Evolutionary conservation across 2,113 vertebrate genomes (phyloP).

Genomic region (Herpetotheres cachinnans): DNA sequence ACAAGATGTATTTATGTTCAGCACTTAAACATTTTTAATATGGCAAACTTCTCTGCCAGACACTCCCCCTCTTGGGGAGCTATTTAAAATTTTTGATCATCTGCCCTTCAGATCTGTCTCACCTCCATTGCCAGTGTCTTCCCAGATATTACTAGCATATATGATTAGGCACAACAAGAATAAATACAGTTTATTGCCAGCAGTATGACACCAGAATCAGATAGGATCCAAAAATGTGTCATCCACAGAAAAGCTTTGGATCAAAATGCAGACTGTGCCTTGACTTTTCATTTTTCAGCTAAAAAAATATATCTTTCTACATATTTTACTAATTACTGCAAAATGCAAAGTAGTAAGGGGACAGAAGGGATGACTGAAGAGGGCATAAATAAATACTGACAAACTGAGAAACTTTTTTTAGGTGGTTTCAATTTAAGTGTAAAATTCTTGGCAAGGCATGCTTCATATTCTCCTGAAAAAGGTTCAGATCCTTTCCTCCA

Average conservation of each 20-base stretch:
- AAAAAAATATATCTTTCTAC: background rate
- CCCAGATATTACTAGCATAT: background rate
- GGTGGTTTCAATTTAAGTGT: background rate
- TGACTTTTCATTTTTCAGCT: background rate
- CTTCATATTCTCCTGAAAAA: background rate
- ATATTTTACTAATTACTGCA: background rate
- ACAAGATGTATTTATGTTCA: background rate
- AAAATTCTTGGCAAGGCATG: background rate
- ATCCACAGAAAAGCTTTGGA: background rate
- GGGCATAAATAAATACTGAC: background rate
- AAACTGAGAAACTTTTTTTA: background rate
- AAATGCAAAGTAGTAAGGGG: background rate
- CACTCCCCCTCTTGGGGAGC: background rate
- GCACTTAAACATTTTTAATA: background rate
- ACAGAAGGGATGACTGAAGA: background rate
- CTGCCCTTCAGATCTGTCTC: background rate
- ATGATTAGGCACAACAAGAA: background rate
- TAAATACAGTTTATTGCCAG: slow-evolving; percentile 27
- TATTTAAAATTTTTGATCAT: background rate
- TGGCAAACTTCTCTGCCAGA: background rate
- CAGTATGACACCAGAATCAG: background rate
- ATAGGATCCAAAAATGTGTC: slow-evolving; percentile 8
- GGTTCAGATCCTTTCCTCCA: background rate
- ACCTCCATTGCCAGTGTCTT: background rate
- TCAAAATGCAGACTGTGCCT: background rate